phyloP scores from a whole-genome alignment of 2,113 vertebrate species.

The Eptesicus fuscus region DNA sequence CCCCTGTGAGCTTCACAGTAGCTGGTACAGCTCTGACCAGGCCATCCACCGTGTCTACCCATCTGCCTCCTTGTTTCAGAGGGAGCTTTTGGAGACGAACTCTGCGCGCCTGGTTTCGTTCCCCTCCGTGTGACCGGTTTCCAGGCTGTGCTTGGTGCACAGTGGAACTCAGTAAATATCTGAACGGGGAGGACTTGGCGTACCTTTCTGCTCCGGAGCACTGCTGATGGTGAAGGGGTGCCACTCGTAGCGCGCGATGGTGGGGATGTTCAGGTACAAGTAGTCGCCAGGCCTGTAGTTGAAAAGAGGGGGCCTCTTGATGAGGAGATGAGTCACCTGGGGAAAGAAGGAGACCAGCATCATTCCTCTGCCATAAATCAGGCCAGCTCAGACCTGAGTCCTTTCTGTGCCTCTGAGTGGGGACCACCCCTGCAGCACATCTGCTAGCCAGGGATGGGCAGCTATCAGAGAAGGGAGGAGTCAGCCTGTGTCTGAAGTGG shows the following conservation, averaged over 20 bases:
- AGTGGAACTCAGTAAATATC: accelerated
- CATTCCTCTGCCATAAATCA: not conserved
- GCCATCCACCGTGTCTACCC: not conserved
- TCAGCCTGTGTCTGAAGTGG: not conserved
- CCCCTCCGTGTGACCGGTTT: accelerated
- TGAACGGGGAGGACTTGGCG: accelerated
- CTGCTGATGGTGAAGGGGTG: conserved; percentile 97
- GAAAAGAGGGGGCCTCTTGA: conserved; percentile 87
- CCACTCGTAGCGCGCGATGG: conserved; percentile 91
- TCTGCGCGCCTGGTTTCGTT: not conserved
- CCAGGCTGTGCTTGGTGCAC: not conserved
- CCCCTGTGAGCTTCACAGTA: not conserved
- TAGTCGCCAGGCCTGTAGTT: conserved; percentile 92
- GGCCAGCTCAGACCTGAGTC: not conserved
- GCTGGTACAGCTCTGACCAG: not conserved
- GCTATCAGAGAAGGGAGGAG: too few species aligned
- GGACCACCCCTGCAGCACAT: not conserved
- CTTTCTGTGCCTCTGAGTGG: not conserved
- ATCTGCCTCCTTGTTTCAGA: not conserved
- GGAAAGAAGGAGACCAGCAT: not conserved
- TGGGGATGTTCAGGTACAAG: conserved; percentile 91
- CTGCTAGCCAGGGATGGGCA: not conserved
- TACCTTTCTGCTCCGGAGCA: conserved; percentile 91
- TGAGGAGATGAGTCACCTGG: conserved; percentile 94
- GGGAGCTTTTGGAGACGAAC: not conserved